A percentile compares a stretch with the other conserved stretches of the same genome.
These are phyloP conservation scores for Grallaria varia DNA, from an alignment of 2,113 vertebrate genomes.

Conservation along the genomic window DNA sequence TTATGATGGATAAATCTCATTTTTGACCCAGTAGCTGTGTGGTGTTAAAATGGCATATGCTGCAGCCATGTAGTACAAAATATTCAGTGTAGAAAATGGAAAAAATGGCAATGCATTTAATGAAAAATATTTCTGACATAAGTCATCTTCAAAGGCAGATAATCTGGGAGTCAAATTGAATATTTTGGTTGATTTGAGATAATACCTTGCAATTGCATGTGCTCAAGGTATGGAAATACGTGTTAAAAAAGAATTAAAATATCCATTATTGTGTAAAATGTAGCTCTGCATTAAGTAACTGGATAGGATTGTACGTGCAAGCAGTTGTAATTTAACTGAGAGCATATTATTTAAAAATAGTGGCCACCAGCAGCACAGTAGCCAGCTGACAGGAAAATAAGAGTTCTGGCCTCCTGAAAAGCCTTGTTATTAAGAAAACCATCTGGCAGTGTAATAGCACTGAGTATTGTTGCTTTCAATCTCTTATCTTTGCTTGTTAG, in stretches of 20 bases:
- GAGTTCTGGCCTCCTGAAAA: slow-evolving; percentile 24
- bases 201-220: slow-evolving; percentile 44
- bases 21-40: background rate
- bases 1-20: slow-evolving; percentile 49
- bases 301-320: background rate
- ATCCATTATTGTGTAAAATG: slow-evolving; percentile 16
- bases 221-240: background rate
- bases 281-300: slow-evolving; percentile 24
- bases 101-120: slow-evolving; percentile 22
- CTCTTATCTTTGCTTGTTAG: slow-evolving; percentile 32
- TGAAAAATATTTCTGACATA: slow-evolving; percentile 6
- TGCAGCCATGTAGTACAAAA: background rate
- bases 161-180: slow-evolving; percentile 37
- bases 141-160: slow-evolving; percentile 15
- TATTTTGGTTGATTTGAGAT: background rate
- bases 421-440: slow-evolving; percentile 2
- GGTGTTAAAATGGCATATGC: background rate
- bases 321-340: background rate
- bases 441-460: background rate
- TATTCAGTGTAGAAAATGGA: background rate
- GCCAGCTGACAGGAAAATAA: slow-evolving; percentile 24
- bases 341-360: slow-evolving; percentile 3
- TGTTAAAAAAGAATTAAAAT: slow-evolving; percentile 31
- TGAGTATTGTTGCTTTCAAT: slow-evolving; percentile 25
- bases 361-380: background rate